Percentiles rank a stretch among this genome's conserved stretches.
Conservation (phyloP, 1,140 invertebrate species). For the Bombus difficillimus region DNA sequence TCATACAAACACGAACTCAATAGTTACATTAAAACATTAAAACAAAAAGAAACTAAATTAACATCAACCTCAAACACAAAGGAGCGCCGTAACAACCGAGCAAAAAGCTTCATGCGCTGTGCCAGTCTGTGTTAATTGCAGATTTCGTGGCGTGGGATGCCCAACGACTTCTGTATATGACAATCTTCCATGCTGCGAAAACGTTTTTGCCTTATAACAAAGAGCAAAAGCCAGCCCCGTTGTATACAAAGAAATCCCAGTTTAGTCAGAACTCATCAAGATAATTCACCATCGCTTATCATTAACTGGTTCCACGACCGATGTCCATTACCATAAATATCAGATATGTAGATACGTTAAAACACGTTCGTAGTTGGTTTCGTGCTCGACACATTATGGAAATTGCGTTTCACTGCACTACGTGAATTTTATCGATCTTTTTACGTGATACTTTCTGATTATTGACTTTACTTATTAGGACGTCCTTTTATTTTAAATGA, state of each 20-base stretch:
- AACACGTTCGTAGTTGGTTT: constrained; percentile 51
- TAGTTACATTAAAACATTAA: too few species aligned
- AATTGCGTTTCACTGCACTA: constrained; percentile 54
- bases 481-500: background rate
- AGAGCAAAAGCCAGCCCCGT: background rate
- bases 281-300: constrained; percentile 25
- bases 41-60: background rate
- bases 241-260: constrained; percentile 54
- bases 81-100: too few species aligned
- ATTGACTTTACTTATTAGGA: background rate
- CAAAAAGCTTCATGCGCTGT: too few species aligned
- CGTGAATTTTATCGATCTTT: constrained; percentile 31
- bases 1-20: too few species aligned
- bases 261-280: constrained; percentile 29
- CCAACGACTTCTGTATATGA: background rate
- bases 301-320: constrained; percentile 57
- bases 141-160: background rate
- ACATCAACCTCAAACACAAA: background rate
- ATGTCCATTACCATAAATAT: constrained; percentile 64
- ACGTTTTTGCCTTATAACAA: constrained; percentile 10
- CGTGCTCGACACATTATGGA: constrained; percentile 55
- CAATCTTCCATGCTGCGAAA: background rate
- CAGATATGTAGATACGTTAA: constrained; percentile 57
- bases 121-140: constrained; percentile 15
- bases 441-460: constrained; percentile 18